phyloP scores from a whole-genome alignment of 2,888 invertebrate genomes.

The Ceramica pisi region DNA sequence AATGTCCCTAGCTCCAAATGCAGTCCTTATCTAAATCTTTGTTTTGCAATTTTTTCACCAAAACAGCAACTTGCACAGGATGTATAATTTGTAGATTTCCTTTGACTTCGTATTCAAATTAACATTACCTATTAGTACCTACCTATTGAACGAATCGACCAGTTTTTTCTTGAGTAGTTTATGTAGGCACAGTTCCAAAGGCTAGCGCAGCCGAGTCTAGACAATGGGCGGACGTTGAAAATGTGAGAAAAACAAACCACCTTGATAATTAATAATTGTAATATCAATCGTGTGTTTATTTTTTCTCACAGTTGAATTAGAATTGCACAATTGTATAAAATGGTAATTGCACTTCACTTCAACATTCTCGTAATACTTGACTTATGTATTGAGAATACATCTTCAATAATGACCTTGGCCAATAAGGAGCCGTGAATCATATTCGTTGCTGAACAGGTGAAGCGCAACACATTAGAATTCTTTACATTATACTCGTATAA shows the following conservation, averaged over 20 bases:
- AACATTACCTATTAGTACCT: slow-evolving; percentile 70
- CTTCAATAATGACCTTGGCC: slow-evolving; percentile 72
- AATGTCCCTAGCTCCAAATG: slow-evolving; percentile 41
- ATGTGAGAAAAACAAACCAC: slow-evolving; percentile 79
- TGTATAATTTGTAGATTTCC: slow-evolving; percentile 68
- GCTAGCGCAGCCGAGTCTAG: slow-evolving; percentile 58
- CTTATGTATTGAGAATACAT: slow-evolving; percentile 60
- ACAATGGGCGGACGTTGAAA: slow-evolving; percentile 86
- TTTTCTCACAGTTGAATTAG: slow-evolving; percentile 66
- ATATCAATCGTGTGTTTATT: slow-evolving; percentile 70
- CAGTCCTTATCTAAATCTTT: slow-evolving; percentile 16
- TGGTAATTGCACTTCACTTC: slow-evolving; percentile 64
- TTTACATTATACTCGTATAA: slow-evolving; percentile 25
- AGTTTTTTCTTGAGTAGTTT: slow-evolving; percentile 71
- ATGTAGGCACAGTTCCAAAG: slow-evolving; percentile 70
- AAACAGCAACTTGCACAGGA: slow-evolving; percentile 24
- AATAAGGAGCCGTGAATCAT: slow-evolving; percentile 47
- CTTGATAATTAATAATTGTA: slow-evolving; percentile 71
- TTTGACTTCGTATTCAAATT: slow-evolving; percentile 77
- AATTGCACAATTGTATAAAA: slow-evolving; percentile 65
- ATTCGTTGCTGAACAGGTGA: slow-evolving; percentile 49
- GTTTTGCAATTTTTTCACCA: slow-evolving; percentile 32
- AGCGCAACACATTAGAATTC: slow-evolving; percentile 31
- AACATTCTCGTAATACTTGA: slow-evolving; percentile 63
- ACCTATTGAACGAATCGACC: slow-evolving; percentile 69